Evolutionary conservation across 2,888 invertebrate genomes (phyloP).

Genomic region (Drosophila lacicola): DNA sequence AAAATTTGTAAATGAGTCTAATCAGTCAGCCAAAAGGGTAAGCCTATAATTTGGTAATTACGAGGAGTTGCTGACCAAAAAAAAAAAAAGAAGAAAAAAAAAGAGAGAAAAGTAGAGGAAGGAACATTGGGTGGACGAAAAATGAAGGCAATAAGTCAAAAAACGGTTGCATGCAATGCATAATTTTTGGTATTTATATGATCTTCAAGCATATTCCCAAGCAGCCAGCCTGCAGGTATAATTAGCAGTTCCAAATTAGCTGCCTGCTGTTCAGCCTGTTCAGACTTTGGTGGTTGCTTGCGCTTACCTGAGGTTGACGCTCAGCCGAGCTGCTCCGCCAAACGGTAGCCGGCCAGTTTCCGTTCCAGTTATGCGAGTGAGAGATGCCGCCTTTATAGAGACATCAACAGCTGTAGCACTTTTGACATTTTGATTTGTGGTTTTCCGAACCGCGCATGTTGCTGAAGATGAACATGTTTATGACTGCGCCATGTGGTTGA

Average conservation of each 20-base stretch:
- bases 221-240: conserved; percentile 55
- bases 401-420: conserved; percentile 73
- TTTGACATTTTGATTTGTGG: conserved; percentile 78
- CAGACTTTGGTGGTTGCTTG: conserved; percentile 37
- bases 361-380: conserved; percentile 44
- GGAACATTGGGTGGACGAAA: conserved; percentile 23
- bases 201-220: conserved; percentile 44
- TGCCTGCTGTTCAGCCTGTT: conserved; percentile 51
- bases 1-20: conserved; percentile 77
- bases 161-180: conserved; percentile 71
- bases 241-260: conserved; percentile 62
- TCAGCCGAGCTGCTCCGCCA: background rate
- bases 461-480: conserved; percentile 55
- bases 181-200: conserved; percentile 56
- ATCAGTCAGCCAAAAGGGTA: conserved; percentile 82
- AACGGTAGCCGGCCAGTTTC: conserved; percentile 63
- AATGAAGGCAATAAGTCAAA: conserved; percentile 75
- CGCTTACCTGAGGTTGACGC: conserved; percentile 20
- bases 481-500: conserved; percentile 44
- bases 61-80: conserved; percentile 37
- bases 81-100: conserved; percentile 4
- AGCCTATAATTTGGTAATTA: conserved; percentile 83
- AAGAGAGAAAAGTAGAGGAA: conserved; percentile 9
- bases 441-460: conserved; percentile 11
- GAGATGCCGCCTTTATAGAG: conserved; percentile 57